phyloP scores from a whole-genome alignment of 2,888 invertebrate genomes.

The Ennomos fuscantarius region DNA sequence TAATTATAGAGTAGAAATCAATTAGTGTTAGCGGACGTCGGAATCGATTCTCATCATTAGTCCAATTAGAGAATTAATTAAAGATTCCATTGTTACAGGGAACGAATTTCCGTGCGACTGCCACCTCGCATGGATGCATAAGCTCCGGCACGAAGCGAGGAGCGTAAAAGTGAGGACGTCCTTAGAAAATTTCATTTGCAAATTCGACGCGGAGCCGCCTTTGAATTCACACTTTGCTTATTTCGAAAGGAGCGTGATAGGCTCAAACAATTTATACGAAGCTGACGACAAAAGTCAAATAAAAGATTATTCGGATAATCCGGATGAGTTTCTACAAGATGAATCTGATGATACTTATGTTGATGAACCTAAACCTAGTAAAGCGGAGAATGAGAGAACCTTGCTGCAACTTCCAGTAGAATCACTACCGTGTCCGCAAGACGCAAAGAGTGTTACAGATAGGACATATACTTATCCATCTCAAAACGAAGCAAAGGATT shows the following conservation, averaged over 20 bases:
- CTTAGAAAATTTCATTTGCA: slow-evolving; percentile 90
- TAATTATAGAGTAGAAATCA: slow-evolving; percentile 52
- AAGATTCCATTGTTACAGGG: slow-evolving; percentile 85
- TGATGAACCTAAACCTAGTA: slow-evolving; percentile 69
- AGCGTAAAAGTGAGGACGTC: slow-evolving; percentile 88
- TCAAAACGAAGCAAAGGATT: slow-evolving; percentile 84
- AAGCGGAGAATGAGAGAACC: slow-evolving; percentile 72
- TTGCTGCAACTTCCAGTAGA: slow-evolving; percentile 85
- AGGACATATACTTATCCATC: slow-evolving; percentile 83
- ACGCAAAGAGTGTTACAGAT: slow-evolving; percentile 86
- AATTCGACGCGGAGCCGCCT: slow-evolving; percentile 81
- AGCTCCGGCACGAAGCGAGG: slow-evolving; percentile 90
- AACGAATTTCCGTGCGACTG: slow-evolving; percentile 94
- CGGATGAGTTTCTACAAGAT: slow-evolving; percentile 70
- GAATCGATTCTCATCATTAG: slow-evolving; percentile 48
- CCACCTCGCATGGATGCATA: slow-evolving; percentile 92
- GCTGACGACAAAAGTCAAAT: slow-evolving; percentile 68
- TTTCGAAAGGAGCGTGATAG: slow-evolving; percentile 70
- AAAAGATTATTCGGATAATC: slow-evolving; percentile 68
- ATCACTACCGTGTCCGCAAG: slow-evolving; percentile 85
- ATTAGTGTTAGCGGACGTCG: slow-evolving; percentile 44
- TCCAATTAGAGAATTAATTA: slow-evolving; percentile 60
- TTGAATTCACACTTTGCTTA: slow-evolving; percentile 74
- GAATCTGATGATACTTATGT: slow-evolving; percentile 71
- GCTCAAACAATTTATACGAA: slow-evolving; percentile 69